These are phyloP conservation scores for Chelon auratus DNA, from an alignment of 2,797 vertebrate genomes.

Conservation along the genomic window DNA sequence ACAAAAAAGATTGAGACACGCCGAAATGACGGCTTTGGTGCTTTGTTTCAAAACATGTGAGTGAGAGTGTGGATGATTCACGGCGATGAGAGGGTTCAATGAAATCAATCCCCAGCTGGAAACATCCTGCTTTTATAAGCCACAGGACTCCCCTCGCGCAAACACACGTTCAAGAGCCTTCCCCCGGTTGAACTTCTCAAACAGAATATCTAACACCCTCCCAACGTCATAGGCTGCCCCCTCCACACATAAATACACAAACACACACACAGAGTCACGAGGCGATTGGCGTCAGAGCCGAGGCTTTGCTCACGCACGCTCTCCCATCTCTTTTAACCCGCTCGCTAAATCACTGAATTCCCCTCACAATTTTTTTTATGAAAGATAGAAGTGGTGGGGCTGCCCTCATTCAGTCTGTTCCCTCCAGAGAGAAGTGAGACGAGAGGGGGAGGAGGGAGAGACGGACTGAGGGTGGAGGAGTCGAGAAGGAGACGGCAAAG, in stretches of 20 bases:
- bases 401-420: conserved; percentile 81
- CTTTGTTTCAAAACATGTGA: background rate
- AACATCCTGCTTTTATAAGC: conserved; percentile 37
- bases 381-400: conserved; percentile 48
- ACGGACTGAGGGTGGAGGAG: conserved; percentile 1
- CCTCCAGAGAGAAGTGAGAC: conserved; percentile 37
- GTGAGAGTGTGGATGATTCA: conserved; percentile 15
- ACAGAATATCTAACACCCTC: conserved; percentile 76
- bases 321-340: conserved; percentile 20
- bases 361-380: conserved; percentile 29
- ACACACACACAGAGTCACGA: conserved; percentile 49
- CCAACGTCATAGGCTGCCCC: conserved; percentile 61
- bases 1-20: background rate
- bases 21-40: background rate
- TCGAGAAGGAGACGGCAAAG: conserved; percentile 19
- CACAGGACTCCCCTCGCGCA: conserved; percentile 52
- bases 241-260: conserved; percentile 21
- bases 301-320: conserved; percentile 47
- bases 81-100: conserved; percentile 27
- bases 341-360: conserved; percentile 61
- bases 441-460: conserved; percentile 15
- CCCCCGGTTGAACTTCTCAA: conserved; percentile 70
- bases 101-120: conserved; percentile 30
- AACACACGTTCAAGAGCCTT: conserved; percentile 34
- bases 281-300: conserved; percentile 71